Evolutionary conservation across 2,888 invertebrate genomes (phyloP).

Genomic region (Kuschelorhynchus macadamiae): DNA sequence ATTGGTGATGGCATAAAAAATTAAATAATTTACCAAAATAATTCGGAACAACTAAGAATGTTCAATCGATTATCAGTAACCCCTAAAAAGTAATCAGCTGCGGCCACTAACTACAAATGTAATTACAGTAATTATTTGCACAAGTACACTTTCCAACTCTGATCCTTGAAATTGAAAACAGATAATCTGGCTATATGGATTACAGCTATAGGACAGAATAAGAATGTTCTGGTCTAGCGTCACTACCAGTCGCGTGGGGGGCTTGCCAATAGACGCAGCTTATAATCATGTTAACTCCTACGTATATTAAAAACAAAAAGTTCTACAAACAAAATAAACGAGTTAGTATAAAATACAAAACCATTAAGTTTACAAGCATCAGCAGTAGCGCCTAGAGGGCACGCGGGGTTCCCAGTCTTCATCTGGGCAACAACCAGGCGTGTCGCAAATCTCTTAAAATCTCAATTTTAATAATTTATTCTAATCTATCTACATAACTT

Average conservation of each 20-base stretch:
- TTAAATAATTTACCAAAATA: no score
- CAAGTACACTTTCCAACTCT: no score
- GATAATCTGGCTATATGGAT: background rate
- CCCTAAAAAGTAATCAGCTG: no score
- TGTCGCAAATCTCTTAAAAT: conserved; percentile 37
- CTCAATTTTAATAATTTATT: conserved; percentile 51
- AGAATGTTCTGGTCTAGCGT: conserved; percentile 32
- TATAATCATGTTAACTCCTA: conserved; percentile 59
- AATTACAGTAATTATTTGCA: no score
- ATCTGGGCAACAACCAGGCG: conserved; percentile 12
- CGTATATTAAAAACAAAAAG: conserved; percentile 61
- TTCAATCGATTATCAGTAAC: no score
- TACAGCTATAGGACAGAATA: conserved; percentile 7
- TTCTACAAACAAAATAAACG: conserved; percentile 49
- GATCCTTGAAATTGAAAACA: no score
- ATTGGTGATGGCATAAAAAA: no score
- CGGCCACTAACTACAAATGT: no score
- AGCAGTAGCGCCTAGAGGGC: conserved; percentile 43
- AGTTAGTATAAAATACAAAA: conserved; percentile 59
- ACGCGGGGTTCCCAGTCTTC: conserved; percentile 10
- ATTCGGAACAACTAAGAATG: no score
- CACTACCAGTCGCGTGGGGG: conserved; percentile 55
- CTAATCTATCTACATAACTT: conserved; percentile 64
- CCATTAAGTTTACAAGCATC: conserved; percentile 54
- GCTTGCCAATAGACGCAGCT: conserved; percentile 67